A percentile compares a stretch with the other conserved stretches of the same genome.
These are phyloP conservation scores for Pheosia tremula DNA, from an alignment of 2,888 invertebrate species.

Conservation along the genomic window DNA sequence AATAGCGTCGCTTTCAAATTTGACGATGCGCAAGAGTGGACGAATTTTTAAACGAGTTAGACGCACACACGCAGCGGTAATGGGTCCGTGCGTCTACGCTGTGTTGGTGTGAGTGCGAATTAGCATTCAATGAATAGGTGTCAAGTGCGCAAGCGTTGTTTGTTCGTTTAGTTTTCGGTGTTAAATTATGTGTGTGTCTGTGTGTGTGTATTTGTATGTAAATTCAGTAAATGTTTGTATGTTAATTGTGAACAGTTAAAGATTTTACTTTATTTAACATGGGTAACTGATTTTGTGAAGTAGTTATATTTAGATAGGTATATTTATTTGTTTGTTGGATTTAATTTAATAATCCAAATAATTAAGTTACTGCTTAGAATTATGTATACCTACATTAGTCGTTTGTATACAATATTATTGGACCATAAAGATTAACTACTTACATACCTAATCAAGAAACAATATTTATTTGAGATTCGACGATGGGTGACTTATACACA, in stretches of 20 bases:
- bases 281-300: too few relatives aligned
- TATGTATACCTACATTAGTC: too few relatives aligned
- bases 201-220: slow-evolving; percentile 20
- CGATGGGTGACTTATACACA: too few relatives aligned
- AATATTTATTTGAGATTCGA: too few relatives aligned
- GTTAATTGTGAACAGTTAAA: not conserved
- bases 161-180: slow-evolving; percentile 52
- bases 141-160: slow-evolving; percentile 51
- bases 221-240: slow-evolving; percentile 1
- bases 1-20: slow-evolving; percentile 53
- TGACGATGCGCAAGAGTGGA: slow-evolving; percentile 72
- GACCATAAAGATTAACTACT: too few relatives aligned
- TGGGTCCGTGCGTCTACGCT: slow-evolving; percentile 10
- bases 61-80: slow-evolving; percentile 53
- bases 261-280: not conserved
- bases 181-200: slow-evolving; percentile 26
- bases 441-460: too few relatives aligned
- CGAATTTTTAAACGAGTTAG: slow-evolving; percentile 67
- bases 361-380: too few relatives aligned
- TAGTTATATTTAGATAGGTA: too few relatives aligned
- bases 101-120: slow-evolving; percentile 52
- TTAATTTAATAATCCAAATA: too few relatives aligned
- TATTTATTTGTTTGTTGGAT: too few relatives aligned
- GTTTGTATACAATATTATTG: too few relatives aligned
- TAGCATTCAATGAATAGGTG: slow-evolving; percentile 75